phyloP scores from a whole-genome alignment of 2,888 invertebrate species.

The Vesta saturnalis region DNA sequence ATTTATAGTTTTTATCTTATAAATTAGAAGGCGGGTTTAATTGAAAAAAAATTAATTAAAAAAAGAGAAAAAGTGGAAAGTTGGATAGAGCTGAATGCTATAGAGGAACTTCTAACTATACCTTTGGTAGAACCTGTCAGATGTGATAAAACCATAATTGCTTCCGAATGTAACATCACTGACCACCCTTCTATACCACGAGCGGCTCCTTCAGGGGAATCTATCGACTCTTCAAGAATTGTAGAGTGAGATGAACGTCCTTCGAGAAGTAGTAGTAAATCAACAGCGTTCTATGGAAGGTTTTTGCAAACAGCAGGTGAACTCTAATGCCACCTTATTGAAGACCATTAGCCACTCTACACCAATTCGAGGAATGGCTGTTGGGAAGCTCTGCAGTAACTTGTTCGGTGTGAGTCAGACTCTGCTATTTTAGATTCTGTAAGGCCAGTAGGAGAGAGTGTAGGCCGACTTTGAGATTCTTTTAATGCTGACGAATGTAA shows the following conservation, averaged over 20 bases:
- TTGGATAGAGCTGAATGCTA: too few relatives aligned
- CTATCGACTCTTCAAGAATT: too few relatives aligned
- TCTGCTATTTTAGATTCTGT: neutral
- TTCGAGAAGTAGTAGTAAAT: neutral
- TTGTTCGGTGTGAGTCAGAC: neutral
- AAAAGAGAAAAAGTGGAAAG: too few relatives aligned
- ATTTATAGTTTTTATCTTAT: too few relatives aligned
- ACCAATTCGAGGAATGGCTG: neutral
- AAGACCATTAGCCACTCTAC: neutral
- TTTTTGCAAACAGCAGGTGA: neutral
- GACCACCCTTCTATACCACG: too few relatives aligned
- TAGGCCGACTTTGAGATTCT: neutral
- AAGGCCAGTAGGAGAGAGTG: neutral
- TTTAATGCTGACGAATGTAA: neutral
- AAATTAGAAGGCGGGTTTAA: too few relatives aligned
- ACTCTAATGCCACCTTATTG: neutral
- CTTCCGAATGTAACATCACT: too few relatives aligned
- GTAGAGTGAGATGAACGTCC: neutral
- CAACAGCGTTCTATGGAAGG: neutral
- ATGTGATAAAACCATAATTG: too few relatives aligned
- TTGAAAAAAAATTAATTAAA: too few relatives aligned
- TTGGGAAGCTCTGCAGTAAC: neutral
- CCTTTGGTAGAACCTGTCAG: too few relatives aligned
- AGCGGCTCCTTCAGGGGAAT: neutral
- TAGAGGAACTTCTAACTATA: too few relatives aligned